Base-by-base conservation (phyloP, 1,140 invertebrate species). In the Mizuhopecten yessoensis region DNA sequence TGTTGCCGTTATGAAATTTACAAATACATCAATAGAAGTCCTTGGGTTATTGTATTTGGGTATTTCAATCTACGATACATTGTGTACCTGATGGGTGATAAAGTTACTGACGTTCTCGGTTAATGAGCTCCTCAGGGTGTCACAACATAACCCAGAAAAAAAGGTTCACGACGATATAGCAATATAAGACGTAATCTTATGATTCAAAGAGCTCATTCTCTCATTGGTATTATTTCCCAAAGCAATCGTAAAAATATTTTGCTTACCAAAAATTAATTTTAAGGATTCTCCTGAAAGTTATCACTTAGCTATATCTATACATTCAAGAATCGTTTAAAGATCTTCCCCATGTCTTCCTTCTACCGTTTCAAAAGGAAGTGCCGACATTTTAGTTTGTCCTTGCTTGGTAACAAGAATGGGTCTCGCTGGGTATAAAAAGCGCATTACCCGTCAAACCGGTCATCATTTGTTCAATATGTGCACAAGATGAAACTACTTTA, bases 211-310 rank as follows among this genome's bases (percentile, higher is more conserved):
- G 23, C 15, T n/a, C n/a, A 75, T 75, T 75, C 29, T 75, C 11
- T 75, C 11, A 29, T n/a, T 7, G 23, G n/a, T 75, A 75, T 29
- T 0, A 75, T 29, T 1, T 75, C 57, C 57, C 57, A 75, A 75
- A 17, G 23, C 17, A 75, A 75, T 75, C 57, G 5, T 29, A 13
- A 75, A 29, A 5, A 29, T 75, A 75, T 75, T 75, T 17, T 75
- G 57, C 23, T 29, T 29, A 75, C 17, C 1, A 75, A 29, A 29
- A 75, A n/a, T n/a, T 75, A 29, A 75, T n/a, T 75, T 29, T 75
- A n/a, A 75, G 57, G 57, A 75, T 75, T 75, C 57, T 75, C 57
- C 29, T 75, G n/a, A n/a, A 75, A 75, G 45, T 49, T 49, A 49
- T 49, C 11, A 49, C n/a, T n/a, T n/a, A n/a, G n/a, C n/a, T n/a